Evolutionary conservation across 2,797 vertebrate species (phyloP).

Genomic region (Lates japonicus): DNA sequence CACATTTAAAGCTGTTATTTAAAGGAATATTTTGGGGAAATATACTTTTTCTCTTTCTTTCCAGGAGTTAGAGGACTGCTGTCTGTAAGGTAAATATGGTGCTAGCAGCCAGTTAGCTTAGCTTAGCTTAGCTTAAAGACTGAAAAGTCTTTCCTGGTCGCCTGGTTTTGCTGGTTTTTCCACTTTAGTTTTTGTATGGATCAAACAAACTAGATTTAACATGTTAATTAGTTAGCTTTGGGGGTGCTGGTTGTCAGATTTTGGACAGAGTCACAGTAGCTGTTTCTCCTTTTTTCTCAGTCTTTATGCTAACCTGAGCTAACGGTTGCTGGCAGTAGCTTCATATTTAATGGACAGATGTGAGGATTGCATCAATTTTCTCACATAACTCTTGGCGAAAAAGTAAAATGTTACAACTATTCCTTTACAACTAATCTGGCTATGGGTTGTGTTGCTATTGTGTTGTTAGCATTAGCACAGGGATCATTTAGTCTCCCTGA

Average conservation of each 20-base stretch:
- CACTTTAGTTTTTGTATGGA: neutral
- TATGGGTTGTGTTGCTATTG: too few species aligned
- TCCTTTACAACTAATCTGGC: too few species aligned
- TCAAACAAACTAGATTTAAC: neutral
- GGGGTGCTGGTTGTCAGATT: too few species aligned
- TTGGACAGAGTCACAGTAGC: too few species aligned
- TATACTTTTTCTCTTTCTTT: too few species aligned
- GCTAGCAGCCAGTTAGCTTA: neutral
- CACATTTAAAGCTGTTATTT: neutral
- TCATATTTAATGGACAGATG: neutral
- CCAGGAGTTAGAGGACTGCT: too few species aligned
- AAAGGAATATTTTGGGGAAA: neutral
- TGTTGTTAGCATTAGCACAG: neutral
- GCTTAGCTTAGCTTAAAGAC: neutral
- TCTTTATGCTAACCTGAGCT: neutral
- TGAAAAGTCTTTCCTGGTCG: too few species aligned
- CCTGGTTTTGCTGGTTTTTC: neutral
- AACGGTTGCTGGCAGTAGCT: neutral
- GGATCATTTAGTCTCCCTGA: neutral
- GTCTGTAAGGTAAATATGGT: too few species aligned
- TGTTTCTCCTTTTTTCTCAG: neutral
- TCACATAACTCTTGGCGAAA: too few species aligned
- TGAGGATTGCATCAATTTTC: neutral
- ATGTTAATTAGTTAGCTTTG: neutral
- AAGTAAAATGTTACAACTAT: too few species aligned